phyloP scores from a whole-genome alignment of 2,113 vertebrate genomes.

The Leiothrix lutea region DNA sequence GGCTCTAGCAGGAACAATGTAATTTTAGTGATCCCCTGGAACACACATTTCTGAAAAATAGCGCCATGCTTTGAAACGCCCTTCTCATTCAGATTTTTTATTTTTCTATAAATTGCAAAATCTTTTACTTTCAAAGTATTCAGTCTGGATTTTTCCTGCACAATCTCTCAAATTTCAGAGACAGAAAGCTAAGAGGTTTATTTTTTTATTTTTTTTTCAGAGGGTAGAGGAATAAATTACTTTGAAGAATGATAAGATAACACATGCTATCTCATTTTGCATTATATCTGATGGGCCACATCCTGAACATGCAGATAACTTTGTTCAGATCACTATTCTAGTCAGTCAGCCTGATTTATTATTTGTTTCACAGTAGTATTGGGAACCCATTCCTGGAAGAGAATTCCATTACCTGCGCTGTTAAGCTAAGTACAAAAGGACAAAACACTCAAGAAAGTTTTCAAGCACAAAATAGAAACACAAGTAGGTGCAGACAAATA shows the following conservation, averaged over 20 bases:
- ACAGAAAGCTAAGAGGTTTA: not conserved
- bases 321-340: not conserved
- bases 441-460: not conserved
- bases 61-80: not conserved
- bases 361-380: not conserved
- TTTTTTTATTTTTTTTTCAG: not conserved
- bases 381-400: not conserved
- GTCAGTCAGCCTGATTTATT: not conserved
- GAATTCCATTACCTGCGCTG: not conserved
- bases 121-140: not conserved
- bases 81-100: not conserved
- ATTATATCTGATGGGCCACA: not conserved
- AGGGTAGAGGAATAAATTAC: constrained; percentile 6
- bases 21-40: constrained; percentile 35
- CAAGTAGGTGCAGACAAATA: not conserved
- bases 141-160: not conserved
- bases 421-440: not conserved
- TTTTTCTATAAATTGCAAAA: not conserved
- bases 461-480: not conserved
- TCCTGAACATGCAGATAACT: not conserved
- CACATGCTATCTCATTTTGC: not conserved
- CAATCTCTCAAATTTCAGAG: not conserved
- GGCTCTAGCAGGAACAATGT: constrained; percentile 20
- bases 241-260: not conserved
- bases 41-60: not conserved